Base-by-base conservation (phyloP, 2,797 vertebrate species). In the Numenius phaeopus region DNA sequence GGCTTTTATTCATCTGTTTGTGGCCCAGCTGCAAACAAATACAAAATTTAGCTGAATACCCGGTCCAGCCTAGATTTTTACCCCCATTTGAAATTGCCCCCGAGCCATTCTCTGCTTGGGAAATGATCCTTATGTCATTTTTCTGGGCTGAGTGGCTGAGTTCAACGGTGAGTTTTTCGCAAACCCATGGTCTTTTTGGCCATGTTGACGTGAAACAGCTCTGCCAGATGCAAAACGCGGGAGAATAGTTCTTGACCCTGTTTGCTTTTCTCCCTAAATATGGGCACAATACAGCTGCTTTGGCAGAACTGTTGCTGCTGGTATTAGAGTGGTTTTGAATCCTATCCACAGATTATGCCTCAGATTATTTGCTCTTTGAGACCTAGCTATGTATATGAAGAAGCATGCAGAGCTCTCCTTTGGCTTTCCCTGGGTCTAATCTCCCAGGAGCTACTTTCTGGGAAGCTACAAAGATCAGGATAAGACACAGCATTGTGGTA, bases 261-360 rank as follows among this genome's bases (percentile, higher is more conserved):
- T 78, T 85, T 83, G 24, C 20, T 93, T 87, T 94, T 64, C 40
- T 85, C 34, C 46, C 75, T 89, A 87, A 88, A 92, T 75, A 87
- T 47, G 75, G 67, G 12, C 32, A 81, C 11, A 87, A 47, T 26
- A 20, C 20, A 77, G 5, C 10, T 50, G 37, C 11, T 73, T 92
- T 80, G 57, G 52, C n/a, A 92, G 40, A 79, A 87, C 14, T 16
- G 1, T 37, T 86, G 13, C 0, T 1, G 16, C 16, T 62, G 18
- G 11, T 62, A 42, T 61, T 71, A 40, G 34, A 42, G 19, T 26
- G 50, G 29, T 37, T 89, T 92, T 92, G 81, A 95, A 61, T 34
- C 10, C 40, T 32, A 71, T 42, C 39, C 42, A 42, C n/a, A 39
- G 17, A 54, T 82, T 79, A 40, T 61, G 12, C 19, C 30, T 73